phyloP scores from a whole-genome alignment of 2,888 invertebrate genomes.

The Thecocarcelia acutangulata region DNA sequence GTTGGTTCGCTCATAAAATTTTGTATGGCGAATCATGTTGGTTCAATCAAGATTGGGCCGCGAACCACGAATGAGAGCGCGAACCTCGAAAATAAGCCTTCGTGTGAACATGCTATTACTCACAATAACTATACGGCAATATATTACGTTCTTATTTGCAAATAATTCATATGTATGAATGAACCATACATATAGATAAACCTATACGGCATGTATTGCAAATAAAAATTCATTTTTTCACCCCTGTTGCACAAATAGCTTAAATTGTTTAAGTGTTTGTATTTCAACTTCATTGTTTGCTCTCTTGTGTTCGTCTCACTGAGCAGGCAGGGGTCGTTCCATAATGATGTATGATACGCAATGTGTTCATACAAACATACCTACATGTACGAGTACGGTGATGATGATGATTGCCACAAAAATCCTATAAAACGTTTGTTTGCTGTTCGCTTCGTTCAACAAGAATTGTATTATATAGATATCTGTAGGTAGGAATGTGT shows the following conservation, averaged over 20 bases:
- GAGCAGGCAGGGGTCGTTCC: slow-evolving; percentile 43
- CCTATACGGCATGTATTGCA: no score
- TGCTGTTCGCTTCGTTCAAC: slow-evolving; percentile 53
- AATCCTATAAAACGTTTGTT: slow-evolving; percentile 39
- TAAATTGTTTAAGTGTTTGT: slow-evolving; percentile 16
- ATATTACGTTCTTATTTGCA: no score
- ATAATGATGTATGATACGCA: not conserved
- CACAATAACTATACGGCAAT: no score
- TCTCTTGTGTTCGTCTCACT: slow-evolving; percentile 50
- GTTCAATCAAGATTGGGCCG: no score
- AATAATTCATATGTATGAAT: no score
- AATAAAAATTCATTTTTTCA: not conserved
- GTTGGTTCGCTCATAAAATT: no score
- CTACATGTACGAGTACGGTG: not conserved
- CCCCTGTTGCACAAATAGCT: not conserved
- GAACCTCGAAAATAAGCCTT: no score
- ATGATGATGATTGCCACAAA: slow-evolving; percentile 30
- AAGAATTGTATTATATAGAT: slow-evolving; percentile 44
- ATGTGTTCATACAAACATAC: no score
- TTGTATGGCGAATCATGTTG: no score
- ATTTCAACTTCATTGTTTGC: slow-evolving; percentile 23
- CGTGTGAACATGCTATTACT: no score
- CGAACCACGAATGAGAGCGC: no score
- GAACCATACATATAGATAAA: no score
- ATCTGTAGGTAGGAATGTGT: slow-evolving; percentile 47